Base-by-base conservation (phyloP, 2,888 invertebrate species). In the Tenthredo distinguenda region DNA sequence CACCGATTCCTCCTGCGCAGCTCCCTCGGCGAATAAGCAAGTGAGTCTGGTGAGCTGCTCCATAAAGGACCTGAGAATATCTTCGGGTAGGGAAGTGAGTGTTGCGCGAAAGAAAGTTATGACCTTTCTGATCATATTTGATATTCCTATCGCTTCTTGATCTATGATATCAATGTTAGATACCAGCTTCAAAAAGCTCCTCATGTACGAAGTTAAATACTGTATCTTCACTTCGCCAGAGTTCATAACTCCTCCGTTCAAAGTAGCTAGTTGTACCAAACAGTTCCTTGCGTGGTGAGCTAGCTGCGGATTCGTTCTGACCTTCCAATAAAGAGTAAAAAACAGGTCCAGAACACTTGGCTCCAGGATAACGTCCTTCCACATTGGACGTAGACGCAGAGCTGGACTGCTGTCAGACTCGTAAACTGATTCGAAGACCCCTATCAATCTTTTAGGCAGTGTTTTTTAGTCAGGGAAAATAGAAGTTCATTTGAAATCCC, bases 271-370 rank as follows among this genome's bases (percentile, higher is more conserved):
- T 92, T 98, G 98, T 12, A 97, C 96, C 74, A 99, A 94, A 93
- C 98, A 98, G 84, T 96, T 97, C 85, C 98, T 94, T 0, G 97
- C 96, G 87, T 97, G 97, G 91, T 96, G 96, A 10, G 97, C 96
- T 89, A 98, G 94, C 72, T 96, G 96, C 34, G 96, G 96, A 91
- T 96, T 96, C 72, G 96, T 95, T 76, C 98, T 95, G 6, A 98
- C 96, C 94, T 97, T 97, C 95, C 96, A 96, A 93, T 98, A 98
- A 55, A 97, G 94, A 91, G 96, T 96, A 92, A 98, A 98, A 94
- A 98, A 97, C 62, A 98, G 93, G n/a, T 96, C 95, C 77, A 97
- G 93, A 21, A 98, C 94, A 87, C 96, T 95, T 2, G 97, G 96
- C 90, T 97, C 96, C 87, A 97, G 94, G 87, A 98, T 96, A 0